Conservation (phyloP, 2,113 vertebrate genomes). For the Pluvianellus socialis region DNA sequence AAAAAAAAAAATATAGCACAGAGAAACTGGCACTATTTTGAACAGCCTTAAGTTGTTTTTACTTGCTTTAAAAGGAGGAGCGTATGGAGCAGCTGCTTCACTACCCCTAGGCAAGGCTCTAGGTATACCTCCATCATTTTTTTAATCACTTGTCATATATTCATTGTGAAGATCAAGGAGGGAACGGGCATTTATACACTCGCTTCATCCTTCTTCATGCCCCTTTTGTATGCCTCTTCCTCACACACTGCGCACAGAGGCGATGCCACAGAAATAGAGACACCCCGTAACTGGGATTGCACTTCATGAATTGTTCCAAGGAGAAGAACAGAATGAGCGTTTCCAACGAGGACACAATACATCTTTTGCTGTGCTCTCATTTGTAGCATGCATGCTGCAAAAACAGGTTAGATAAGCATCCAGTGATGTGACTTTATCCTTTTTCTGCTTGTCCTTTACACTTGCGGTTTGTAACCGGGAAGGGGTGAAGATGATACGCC, state of each 20-base stretch:
- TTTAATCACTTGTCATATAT: neutral
- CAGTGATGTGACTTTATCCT: neutral
- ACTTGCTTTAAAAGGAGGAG: neutral
- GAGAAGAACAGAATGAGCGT: neutral
- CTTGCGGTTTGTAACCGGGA: neutral
- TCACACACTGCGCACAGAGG: neutral
- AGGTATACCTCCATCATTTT: neutral
- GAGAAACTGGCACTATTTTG: neutral
- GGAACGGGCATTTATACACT: neutral
- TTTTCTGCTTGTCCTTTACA: slow-evolving; percentile 27
- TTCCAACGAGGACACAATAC: neutral
- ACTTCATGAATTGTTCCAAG: neutral
- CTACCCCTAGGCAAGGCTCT: neutral
- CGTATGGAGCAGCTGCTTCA: accelerated
- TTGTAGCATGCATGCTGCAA: neutral
- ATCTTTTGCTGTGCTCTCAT: neutral
- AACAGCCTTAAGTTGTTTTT: neutral
- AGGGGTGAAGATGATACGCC: slow-evolving; percentile 1
- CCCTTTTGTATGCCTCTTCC: neutral
- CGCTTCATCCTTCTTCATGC: neutral
- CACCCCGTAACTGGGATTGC: neutral
- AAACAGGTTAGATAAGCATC: neutral
- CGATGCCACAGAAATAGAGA: neutral
- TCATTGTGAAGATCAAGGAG: neutral
- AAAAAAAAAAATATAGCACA: neutral